phyloP scores from a whole-genome alignment of 2,888 invertebrate genomes.

The Microplitis deprimator region DNA sequence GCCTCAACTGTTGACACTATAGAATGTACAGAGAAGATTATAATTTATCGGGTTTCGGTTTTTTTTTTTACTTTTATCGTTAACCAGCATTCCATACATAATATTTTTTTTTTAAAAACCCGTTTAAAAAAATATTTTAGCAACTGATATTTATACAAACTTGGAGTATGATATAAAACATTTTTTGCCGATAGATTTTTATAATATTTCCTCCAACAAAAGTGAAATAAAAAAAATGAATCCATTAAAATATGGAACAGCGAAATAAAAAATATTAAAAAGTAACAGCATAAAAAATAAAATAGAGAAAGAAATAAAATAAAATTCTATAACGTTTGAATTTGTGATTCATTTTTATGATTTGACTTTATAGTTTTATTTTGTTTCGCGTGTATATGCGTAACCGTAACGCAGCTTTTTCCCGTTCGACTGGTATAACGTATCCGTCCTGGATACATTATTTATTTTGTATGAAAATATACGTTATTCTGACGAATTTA shows the following conservation, averaged over 20 bases:
- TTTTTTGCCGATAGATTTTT: neutral
- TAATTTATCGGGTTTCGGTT: no score
- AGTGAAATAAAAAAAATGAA: neutral
- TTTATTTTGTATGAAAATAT: slow-evolving; percentile 47
- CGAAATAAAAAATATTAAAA: neutral
- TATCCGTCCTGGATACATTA: slow-evolving; percentile 44
- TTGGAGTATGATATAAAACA: neutral
- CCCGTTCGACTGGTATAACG: slow-evolving; percentile 15
- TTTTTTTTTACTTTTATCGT: no score
- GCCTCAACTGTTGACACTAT: no score
- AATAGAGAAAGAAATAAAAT: neutral
- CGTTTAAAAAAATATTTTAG: neutral
- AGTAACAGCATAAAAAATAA: neutral
- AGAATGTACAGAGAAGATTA: no score
- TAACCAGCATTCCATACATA: no score
- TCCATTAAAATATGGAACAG: neutral
- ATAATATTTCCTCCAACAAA: neutral
- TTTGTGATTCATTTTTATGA: slow-evolving; percentile 15
- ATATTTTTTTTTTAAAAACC: no score
- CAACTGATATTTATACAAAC: neutral
- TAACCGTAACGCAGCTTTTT: slow-evolving; percentile 1
- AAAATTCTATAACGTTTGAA: neutral
- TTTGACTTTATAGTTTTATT: neutral
- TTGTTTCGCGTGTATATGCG: neutral
- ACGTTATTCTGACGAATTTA: slow-evolving; percentile 48